Percentiles rank a stretch among this genome's conserved stretches.
Evolutionary conservation across 2,888 invertebrate species (phyloP).

Genomic region (Tachina fera): DNA sequence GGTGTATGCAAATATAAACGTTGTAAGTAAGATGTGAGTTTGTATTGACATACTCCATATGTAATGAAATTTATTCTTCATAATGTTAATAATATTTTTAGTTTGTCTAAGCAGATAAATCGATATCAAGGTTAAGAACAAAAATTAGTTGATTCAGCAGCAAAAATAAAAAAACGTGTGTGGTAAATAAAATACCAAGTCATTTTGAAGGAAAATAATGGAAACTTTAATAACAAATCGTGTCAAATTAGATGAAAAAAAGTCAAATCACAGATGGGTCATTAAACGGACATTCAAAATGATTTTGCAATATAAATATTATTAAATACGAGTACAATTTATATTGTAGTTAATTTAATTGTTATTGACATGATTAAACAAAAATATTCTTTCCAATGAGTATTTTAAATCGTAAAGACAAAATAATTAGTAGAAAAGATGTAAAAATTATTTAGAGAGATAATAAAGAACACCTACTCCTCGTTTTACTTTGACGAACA

Average conservation of each 20-base stretch:
- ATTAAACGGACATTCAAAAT: slow-evolving; percentile 1
- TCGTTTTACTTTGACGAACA: no score
- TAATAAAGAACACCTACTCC: not conserved
- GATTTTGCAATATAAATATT: slow-evolving; percentile 37
- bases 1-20: slow-evolving; percentile 11
- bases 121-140: slow-evolving; percentile 63
- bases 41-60: slow-evolving; percentile 30
- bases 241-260: slow-evolving; percentile 17
- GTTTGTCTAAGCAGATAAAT: slow-evolving; percentile 25
- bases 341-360: slow-evolving; percentile 11
- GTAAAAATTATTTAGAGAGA: not conserved
- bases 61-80: not conserved
- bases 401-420: slow-evolving; percentile 35
- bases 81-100: slow-evolving; percentile 12
- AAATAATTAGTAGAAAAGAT: not conserved
- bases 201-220: slow-evolving; percentile 45
- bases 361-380: slow-evolving; percentile 5
- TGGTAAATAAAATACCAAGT: not conserved
- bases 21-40: slow-evolving; percentile 14
- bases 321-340: slow-evolving; percentile 8
- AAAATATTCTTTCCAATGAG: slow-evolving; percentile 31
- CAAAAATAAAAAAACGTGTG: not conserved
- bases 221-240: slow-evolving; percentile 43
- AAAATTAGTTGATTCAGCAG: not conserved
- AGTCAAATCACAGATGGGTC: not conserved